Conservation (phyloP, 2,797 vertebrate species). For the Argentina silus region DNA sequence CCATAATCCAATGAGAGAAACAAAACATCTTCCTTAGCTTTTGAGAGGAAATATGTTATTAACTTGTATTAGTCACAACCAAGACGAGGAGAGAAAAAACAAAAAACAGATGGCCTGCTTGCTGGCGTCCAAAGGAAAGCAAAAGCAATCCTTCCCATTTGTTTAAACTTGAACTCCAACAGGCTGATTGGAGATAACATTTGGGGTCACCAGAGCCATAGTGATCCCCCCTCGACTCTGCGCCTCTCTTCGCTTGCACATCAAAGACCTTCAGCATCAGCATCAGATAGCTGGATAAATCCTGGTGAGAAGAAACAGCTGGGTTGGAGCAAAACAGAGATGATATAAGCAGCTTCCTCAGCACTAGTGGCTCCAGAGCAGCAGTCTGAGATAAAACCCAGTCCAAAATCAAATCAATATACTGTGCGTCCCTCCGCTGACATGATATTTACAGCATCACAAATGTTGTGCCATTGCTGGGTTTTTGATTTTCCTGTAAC, state of each 20-base stretch:
- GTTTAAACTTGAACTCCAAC: constrained; percentile 73
- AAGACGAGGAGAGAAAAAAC: constrained; percentile 38
- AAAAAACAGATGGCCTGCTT: constrained; percentile 45
- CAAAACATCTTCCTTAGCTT: constrained; percentile 37
- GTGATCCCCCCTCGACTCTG: constrained; percentile 35
- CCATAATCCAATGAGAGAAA: constrained; percentile 21
- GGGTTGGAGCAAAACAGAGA: constrained; percentile 69
- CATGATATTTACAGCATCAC: too few relatives aligned
- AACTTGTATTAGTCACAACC: constrained; percentile 36
- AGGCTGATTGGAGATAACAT: constrained; percentile 59
- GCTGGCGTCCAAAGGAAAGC: constrained; percentile 19
- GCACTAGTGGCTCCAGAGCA: neutral
- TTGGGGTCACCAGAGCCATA: constrained; percentile 46
- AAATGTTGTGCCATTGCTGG: too few relatives aligned
- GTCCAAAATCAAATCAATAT: constrained; percentile 28
- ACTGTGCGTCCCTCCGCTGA: constrained; percentile 16
- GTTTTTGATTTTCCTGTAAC: too few relatives aligned
- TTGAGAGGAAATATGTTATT: constrained; percentile 23
- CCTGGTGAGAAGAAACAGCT: constrained; percentile 68
- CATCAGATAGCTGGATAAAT: constrained; percentile 57
- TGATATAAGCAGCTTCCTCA: constrained; percentile 64
- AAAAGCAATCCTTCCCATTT: constrained; percentile 53
- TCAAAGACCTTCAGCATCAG: constrained; percentile 66
- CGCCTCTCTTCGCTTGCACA: constrained; percentile 44
- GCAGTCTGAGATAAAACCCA: constrained; percentile 50